These are phyloP conservation scores for Tanytarsus gracilentus DNA, from an alignment of 2,888 invertebrate species.

Conservation along the genomic window DNA sequence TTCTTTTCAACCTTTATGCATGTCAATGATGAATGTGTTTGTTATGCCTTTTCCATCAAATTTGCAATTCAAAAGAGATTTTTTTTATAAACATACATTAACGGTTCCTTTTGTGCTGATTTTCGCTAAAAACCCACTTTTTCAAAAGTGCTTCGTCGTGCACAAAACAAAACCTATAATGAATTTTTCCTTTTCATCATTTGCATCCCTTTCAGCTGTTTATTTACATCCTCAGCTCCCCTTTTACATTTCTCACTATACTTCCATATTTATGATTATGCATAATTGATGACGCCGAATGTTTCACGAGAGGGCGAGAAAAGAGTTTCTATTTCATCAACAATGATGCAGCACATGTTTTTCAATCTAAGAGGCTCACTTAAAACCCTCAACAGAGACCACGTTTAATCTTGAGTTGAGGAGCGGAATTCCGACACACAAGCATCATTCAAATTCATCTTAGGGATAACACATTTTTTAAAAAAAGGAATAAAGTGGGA, in stretches of 20 bases:
- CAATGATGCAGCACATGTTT: not conserved
- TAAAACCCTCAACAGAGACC: not conserved
- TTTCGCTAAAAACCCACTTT: no score
- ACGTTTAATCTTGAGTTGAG: not conserved
- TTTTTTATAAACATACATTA: no score
- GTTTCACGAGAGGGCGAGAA: not conserved
- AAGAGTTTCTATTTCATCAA: not conserved
- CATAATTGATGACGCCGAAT: conserved; percentile 18
- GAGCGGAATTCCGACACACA: not conserved
- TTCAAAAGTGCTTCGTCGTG: no score
- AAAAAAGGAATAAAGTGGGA: not conserved
- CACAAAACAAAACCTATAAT: no score
- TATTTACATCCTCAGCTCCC: conserved; percentile 7
- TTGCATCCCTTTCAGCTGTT: not conserved
- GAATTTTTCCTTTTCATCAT: not conserved
- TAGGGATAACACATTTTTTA: not conserved
- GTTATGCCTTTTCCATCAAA: no score
- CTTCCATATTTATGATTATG: conserved; percentile 14
- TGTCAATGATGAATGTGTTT: no score
- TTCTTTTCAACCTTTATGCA: no score
- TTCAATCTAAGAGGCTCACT: no score
- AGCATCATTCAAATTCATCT: not conserved
- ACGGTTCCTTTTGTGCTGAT: no score
- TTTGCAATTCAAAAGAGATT: no score
- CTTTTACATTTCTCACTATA: not conserved